Evolutionary conservation across 2,888 invertebrate species (phyloP), one percentile per base, ranked within the genome.

Genomic region (Orthosia incerta): DNA sequence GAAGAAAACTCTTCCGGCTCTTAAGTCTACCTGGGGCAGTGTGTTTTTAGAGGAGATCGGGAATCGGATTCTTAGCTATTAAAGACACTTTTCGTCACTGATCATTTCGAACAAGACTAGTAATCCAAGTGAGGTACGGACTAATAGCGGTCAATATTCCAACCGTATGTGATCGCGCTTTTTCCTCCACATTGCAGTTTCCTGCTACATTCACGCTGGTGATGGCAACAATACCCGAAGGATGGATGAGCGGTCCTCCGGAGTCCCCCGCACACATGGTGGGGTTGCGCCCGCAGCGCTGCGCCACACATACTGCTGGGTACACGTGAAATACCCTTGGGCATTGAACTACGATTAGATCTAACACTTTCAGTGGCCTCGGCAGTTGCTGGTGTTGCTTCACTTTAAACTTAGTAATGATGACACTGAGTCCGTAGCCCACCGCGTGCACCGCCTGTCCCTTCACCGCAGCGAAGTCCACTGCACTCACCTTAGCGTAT

Each of bases 51-150:
- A 31, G 31, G 5, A 31, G 31, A 31, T 31, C 31, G 31, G 0
- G 0, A 39, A 39, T 39, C 9, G 9, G 39, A 39, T 39, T 39
- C 39, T 39, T 39, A 9, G 9, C 23, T 51, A 31, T 0, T n/a
- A 63, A 57, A 57, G 7, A 16, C 39, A 48, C 5, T 31, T 62
- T 45, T 55, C 11, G 15, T 71, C 53, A 79, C n/a, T 57, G 15
- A 51, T 23, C 23, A 2, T n/a, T 50, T 63, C 16, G 12, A 45
- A 56, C 12, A 46, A 74, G 63, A 64, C 67, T 73, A 56, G 63
- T 50, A 15, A 80, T 80, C 67, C 60, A 80, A 67, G 60, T 56
- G n/a, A 68, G 11, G 63, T 68, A 68, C 20, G 51, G 55, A 45
- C 64, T 74, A 16, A 61, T 7, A 16, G 80, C 74, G 7, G 79